A percentile compares a stretch with the other conserved stretches of the same genome.
These are phyloP conservation scores for Erithacus rubecula DNA, from an alignment of 2,797 vertebrate species.

Conservation along the genomic window DNA sequence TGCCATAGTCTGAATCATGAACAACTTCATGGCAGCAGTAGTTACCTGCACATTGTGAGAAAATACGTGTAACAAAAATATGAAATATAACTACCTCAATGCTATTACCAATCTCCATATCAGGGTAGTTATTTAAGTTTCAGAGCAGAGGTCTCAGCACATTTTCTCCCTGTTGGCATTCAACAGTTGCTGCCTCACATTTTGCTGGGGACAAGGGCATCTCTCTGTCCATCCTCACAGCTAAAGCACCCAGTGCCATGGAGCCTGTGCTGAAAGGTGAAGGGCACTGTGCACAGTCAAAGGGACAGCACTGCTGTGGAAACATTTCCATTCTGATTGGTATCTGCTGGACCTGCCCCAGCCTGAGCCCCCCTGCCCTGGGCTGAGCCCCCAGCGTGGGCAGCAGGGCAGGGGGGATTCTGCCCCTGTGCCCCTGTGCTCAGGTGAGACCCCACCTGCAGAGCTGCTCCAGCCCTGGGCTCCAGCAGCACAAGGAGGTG, in stretches of 20 bases:
- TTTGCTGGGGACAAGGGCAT: background rate
- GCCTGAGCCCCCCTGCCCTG: background rate
- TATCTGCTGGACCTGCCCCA: background rate
- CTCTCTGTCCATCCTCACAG: background rate
- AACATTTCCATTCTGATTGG: background rate
- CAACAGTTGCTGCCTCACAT: background rate
- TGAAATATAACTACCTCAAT: background rate
- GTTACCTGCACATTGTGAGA: background rate
- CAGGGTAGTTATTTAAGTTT: background rate
- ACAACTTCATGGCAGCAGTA: background rate
- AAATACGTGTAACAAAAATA: background rate
- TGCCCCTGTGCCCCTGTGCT: background rate
- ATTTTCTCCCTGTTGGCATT: background rate
- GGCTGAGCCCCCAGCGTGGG: background rate
- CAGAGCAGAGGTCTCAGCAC: background rate
- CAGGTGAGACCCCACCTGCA: background rate
- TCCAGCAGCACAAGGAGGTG: background rate
- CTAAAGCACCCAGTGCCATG: background rate
- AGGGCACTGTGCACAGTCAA: background rate
- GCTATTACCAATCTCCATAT: background rate
- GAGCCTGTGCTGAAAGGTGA: background rate
- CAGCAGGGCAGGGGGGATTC: background rate
- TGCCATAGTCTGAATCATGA: background rate
- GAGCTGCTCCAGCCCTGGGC: background rate
- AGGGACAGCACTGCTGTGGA: background rate